phyloP scores from a whole-genome alignment of 2,888 invertebrate genomes.

The Clepsis dumicolana region DNA sequence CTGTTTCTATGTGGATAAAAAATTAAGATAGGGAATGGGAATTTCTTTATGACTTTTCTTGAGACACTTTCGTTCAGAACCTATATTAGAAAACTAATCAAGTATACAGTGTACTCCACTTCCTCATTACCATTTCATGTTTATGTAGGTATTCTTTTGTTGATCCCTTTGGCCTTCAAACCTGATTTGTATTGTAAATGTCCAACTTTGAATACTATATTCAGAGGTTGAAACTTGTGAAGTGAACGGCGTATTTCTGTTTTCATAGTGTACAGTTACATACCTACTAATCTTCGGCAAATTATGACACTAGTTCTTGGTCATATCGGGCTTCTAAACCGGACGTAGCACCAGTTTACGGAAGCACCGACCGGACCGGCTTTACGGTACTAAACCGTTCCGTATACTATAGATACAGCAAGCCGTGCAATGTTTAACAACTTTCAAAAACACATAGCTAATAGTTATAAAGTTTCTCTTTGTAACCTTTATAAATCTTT shows the following conservation, averaged over 20 bases:
- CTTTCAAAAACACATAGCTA: neutral
- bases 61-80: neutral
- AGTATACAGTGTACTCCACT: neutral
- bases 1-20: too few species aligned
- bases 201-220: neutral
- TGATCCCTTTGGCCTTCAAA: too few species aligned
- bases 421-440: slow-evolving; percentile 1
- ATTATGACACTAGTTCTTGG: neutral
- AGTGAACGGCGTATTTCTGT: neutral
- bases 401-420: neutral
- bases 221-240: neutral
- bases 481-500: neutral
- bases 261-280: neutral
- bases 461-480: neutral
- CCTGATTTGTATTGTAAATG: neutral
- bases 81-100: neutral
- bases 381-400: neutral
- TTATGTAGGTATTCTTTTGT: too few species aligned
- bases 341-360: neutral
- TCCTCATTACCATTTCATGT: too few species aligned
- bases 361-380: neutral
- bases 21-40: neutral
- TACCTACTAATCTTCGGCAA: neutral
- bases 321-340: neutral
- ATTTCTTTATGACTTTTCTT: neutral